phyloP scores from a whole-genome alignment of 2,113 vertebrate species.

The Glaucidium brasilianum region DNA sequence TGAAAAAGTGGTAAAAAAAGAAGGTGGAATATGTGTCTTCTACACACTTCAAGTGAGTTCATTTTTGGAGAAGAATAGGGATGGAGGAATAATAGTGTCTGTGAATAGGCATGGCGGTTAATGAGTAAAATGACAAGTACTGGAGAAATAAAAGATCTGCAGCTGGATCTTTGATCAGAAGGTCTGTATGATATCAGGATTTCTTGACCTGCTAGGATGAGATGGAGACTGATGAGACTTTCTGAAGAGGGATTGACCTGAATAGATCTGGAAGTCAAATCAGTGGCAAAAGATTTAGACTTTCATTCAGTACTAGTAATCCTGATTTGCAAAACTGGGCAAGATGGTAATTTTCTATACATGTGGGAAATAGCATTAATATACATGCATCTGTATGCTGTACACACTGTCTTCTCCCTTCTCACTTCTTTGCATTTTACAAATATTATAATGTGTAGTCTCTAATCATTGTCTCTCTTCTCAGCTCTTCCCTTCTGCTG shows the following conservation, averaged over 20 bases:
- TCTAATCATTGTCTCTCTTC: constrained; percentile 26
- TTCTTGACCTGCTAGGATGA: not conserved
- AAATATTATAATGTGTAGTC: not conserved
- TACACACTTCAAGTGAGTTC: not conserved
- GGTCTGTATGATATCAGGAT: not conserved
- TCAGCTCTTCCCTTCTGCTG: constrained; percentile 82
- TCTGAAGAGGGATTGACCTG: not conserved
- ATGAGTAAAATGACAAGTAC: not conserved
- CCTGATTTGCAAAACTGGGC: not conserved
- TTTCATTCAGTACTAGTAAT: not conserved
- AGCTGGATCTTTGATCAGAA: not conserved
- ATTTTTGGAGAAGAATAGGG: not conserved
- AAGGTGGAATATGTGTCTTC: not conserved
- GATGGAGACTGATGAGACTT: not conserved
- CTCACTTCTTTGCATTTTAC: not conserved
- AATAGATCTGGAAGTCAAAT: not conserved
- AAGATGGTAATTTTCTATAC: not conserved
- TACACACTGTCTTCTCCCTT: not conserved
- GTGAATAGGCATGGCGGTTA: not conserved
- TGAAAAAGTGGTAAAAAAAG: not conserved
- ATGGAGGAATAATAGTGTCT: not conserved
- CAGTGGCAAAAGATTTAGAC: not conserved
- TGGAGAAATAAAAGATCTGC: not conserved
- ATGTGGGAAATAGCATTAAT: not conserved
- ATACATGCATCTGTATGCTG: not conserved